Evolutionary conservation across 2,888 invertebrate genomes (phyloP).

Genomic region (Molanna angustata): DNA sequence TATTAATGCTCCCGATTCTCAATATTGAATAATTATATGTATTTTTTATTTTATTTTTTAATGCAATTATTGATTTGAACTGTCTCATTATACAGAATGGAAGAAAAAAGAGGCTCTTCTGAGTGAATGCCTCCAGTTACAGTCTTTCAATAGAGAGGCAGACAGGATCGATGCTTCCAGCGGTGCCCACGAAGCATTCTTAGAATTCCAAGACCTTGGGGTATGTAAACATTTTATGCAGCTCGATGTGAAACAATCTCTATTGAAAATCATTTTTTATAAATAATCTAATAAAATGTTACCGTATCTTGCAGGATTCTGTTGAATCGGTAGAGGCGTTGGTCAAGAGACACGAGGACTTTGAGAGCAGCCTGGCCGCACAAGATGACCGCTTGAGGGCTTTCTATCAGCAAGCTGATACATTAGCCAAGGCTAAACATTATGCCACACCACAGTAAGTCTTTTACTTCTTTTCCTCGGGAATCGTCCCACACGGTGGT

Average conservation of each 20-base stretch:
- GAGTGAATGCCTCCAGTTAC: slow-evolving; percentile 84
- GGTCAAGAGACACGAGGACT: slow-evolving; percentile 88
- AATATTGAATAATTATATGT: too few species aligned
- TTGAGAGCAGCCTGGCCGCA: slow-evolving; percentile 86
- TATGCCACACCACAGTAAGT: slow-evolving; percentile 76
- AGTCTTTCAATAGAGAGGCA: slow-evolving; percentile 92
- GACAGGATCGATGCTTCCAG: slow-evolving; percentile 96
- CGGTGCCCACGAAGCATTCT: slow-evolving; percentile 89
- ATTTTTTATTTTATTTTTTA: too few species aligned
- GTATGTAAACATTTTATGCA: too few species aligned
- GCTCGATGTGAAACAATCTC: too few species aligned
- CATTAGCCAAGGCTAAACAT: slow-evolving; percentile 74
- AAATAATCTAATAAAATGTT: too few species aligned
- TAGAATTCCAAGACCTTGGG: slow-evolving; percentile 85
- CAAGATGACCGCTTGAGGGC: slow-evolving; percentile 88
- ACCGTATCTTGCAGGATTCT: slow-evolving; percentile 60
- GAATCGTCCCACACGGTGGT: too few species aligned
- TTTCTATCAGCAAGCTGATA: slow-evolving; percentile 80
- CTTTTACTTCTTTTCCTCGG: not conserved
- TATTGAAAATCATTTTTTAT: too few species aligned
- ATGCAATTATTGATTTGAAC: too few species aligned
- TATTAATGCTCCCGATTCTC: too few species aligned
- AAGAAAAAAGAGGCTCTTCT: slow-evolving; percentile 80
- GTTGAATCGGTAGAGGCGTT: slow-evolving; percentile 90
- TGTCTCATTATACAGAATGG: slow-evolving; percentile 64